Evolutionary conservation across 92 coral and sea anemone genomes (phyloP), one percentile per base, ranked within the genome.

Genomic region (Zoanthus solanderi): DNA sequence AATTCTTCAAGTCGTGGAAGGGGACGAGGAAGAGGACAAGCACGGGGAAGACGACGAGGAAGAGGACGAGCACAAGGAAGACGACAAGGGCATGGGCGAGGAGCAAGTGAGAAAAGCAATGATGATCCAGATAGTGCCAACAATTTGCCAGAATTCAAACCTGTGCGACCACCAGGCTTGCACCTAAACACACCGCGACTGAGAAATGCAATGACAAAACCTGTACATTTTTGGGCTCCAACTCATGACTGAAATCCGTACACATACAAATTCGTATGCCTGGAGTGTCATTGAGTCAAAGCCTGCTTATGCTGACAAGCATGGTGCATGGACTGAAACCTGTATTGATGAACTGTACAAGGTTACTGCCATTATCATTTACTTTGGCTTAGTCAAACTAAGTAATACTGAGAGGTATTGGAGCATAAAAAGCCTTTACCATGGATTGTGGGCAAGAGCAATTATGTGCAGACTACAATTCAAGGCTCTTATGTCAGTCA

Each of bases 361-460:
- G 53, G 77, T 94, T 74, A 94, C 92, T 78, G 93, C 92, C 34
- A 14, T 90, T 0, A 73, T 88, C 10, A 86, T 90, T 63, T 92
- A 89, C 76, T 92, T 94, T 83, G 94, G 95, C 14, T 90, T 91
- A 71, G 94, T 94, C 17, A 76, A 66, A 61, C 87, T 94, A 1
- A 63, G 86, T 37, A 34, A 52, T 42, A 63, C 82, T 15, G 88
- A 93, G 63, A 93, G 68, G 47, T 91, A 93, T 78, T 94, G 95
- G 94, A 91, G 93, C 85, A 87, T 87, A 11, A 91, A 94, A 84
- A 56, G 90, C 53, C 89, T 92, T 67, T 91, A 89, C 88, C 92
- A 91, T 72, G 94, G 98, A 54, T 79, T 92, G 52, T 92, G 97
- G 97, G 95, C 97, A 7, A 80, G 95, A 72, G 75, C 71, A 10